Evolutionary conservation across 2,888 invertebrate species (phyloP).

Genomic region (Agrotis clavis): DNA sequence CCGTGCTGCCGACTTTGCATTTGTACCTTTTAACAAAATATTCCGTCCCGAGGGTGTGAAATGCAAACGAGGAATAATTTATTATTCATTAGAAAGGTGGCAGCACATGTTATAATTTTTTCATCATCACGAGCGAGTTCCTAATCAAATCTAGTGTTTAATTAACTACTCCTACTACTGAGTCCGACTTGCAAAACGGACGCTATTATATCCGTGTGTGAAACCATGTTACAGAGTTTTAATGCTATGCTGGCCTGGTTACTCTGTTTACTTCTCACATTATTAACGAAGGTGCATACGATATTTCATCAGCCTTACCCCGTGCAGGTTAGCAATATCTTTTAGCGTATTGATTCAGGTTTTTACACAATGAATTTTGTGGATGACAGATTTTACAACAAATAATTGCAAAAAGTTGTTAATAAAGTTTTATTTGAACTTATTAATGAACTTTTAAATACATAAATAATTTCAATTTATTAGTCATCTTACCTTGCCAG

Average conservation of each 20-base stretch:
- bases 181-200: background rate
- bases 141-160: conserved; percentile 20
- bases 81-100: conserved; percentile 14
- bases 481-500: background rate
- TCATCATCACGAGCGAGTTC: conserved; percentile 26
- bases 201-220: background rate
- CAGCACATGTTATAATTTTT: conserved; percentile 15
- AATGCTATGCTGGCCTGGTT: background rate
- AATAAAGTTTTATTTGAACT: too few relatives aligned
- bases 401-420: too few relatives aligned
- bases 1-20: conserved; percentile 35
- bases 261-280: background rate
- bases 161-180: background rate
- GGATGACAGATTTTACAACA: too few relatives aligned
- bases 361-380: background rate
- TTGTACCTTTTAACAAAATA: conserved; percentile 18
- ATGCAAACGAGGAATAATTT: conserved; percentile 36
- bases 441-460: too few relatives aligned
- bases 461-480: too few relatives aligned
- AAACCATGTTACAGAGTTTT: background rate
- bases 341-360: background rate
- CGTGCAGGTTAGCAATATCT: too few relatives aligned
- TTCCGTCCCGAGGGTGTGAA: conserved; percentile 26
- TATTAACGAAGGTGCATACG: background rate
- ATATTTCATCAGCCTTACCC: too few relatives aligned